Conservation (phyloP, 2,113 vertebrate species). For the Seriola rivoliana region DNA sequence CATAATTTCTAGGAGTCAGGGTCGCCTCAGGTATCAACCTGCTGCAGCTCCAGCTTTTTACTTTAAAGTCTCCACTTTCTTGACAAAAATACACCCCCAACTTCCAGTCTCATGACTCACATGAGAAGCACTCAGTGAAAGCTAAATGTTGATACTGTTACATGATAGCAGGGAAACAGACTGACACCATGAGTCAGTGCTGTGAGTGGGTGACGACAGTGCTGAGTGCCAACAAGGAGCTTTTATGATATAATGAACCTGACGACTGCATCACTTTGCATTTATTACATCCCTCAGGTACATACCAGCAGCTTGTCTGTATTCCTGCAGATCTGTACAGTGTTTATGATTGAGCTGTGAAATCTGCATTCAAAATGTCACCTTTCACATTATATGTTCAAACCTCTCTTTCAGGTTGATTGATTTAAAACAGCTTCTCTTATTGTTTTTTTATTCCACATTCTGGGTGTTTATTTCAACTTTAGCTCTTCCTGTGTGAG, state of each 20-base stretch:
- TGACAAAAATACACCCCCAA: constrained; percentile 50
- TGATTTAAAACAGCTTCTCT: background rate
- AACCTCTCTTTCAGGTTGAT: background rate
- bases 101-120: constrained; percentile 40
- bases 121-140: constrained; percentile 18
- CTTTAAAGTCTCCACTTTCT: background rate
- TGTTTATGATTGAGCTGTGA: background rate
- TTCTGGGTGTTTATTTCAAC: background rate
- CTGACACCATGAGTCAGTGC: constrained; percentile 45
- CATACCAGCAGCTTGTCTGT: constrained; percentile 21
- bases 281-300: constrained; percentile 47
- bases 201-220: constrained; percentile 47
- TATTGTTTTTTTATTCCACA: background rate
- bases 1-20: background rate
- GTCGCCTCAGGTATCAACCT: background rate
- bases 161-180: constrained; percentile 40
- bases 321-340: constrained; percentile 12
- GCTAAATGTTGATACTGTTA: constrained; percentile 26
- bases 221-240: constrained; percentile 54
- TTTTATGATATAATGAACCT: constrained; percentile 68
- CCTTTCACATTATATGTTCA: background rate
- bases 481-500: background rate
- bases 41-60: constrained; percentile 7
- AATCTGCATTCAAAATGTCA: constrained; percentile 29
- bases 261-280: constrained; percentile 59